Base-by-base conservation (phyloP, 23 tunicate genomes). In the Halocynthia aurantium region DNA sequence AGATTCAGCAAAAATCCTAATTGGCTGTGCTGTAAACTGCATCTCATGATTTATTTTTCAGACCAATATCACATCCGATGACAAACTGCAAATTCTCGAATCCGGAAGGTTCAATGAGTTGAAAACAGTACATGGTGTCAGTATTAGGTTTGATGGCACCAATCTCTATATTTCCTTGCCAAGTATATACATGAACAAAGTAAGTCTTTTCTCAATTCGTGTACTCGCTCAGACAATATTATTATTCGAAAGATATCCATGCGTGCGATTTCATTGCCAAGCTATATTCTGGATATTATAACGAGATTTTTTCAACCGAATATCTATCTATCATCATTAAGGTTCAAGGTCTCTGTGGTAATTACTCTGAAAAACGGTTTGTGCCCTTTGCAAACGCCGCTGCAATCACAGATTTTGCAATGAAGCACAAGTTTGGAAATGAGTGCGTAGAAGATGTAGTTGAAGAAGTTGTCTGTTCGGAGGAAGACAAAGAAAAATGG, bases 261-360 rank as follows among this genome's bases (percentile, higher is more conserved):
- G n/a, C n/a, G n/a, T n/a, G n/a, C n/a, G n/a, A n/a, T n/a, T n/a
- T n/a, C n/a, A n/a, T n/a, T n/a, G n/a, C n/a, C n/a, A n/a, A 58
- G n/a, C 2, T 13, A 58, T 58, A 0, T 58, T 58, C 63, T 58
- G 63, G 15, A 58, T 58, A 2, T 58, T 58, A 58, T 58, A 13
- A 58, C n/a, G 17, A 58, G 2, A 58, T 58, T 58, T 58, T 58
- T 58, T 58, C 63, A n/a, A 58, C n/a, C 63, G 63, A 58, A 58
- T 12, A 57, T 13, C 63, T 58, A 58, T 13, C 63, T 13, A 13
- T n/a, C 2, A n/a, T 58, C n/a, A 13, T 67, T 2, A 62, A 74
- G 78, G 65, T 77, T 8, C 49, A 10, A 7, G 85, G 85, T 15
- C 44, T 81, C 51, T 81, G 85, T 5, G 85, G 85, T 13, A 61